phyloP scores from a whole-genome alignment of 2,888 invertebrate genomes.

The Microplitis manilae region DNA sequence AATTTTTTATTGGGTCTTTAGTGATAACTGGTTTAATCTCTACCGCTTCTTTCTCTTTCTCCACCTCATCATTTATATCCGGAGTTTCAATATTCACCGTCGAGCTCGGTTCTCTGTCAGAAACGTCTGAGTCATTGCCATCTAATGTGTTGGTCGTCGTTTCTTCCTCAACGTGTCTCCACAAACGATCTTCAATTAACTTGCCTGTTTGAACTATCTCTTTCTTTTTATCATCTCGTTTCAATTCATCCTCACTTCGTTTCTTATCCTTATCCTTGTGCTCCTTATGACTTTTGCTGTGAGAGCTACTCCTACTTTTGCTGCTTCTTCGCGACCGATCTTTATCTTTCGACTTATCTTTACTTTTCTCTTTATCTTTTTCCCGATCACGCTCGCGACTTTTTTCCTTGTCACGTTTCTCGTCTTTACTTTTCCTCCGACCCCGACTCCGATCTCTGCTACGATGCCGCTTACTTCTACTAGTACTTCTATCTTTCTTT shows the following conservation, averaged over 20 bases:
- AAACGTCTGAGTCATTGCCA: constrained; percentile 68
- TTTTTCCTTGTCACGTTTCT: constrained; percentile 52
- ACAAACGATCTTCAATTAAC: constrained; percentile 73
- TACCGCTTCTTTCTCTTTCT: constrained; percentile 50
- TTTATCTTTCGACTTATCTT: constrained; percentile 58
- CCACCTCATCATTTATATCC: constrained; percentile 67
- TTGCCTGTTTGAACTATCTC: constrained; percentile 55
- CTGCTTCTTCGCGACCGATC: constrained; percentile 53
- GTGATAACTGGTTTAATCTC: constrained; percentile 1
- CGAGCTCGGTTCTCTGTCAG: constrained; percentile 85
- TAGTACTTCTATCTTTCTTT: constrained; percentile 53
- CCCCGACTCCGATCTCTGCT: constrained; percentile 60
- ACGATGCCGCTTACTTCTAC: constrained; percentile 57
- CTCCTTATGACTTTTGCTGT: constrained; percentile 52
- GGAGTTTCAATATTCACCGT: constrained; percentile 81
- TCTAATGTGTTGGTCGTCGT: constrained; percentile 65
- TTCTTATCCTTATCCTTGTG: constrained; percentile 57
- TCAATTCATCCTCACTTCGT: constrained; percentile 53
- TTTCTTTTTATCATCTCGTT: constrained; percentile 48
- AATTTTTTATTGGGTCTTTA: constrained; percentile 49
- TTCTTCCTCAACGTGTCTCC: constrained; percentile 73
- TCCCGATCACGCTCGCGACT: constrained; percentile 55
- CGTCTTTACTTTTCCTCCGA: constrained; percentile 61
- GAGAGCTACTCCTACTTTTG: constrained; percentile 40
- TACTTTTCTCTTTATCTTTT: constrained; percentile 58